These are phyloP conservation scores for Ophion slaviceki DNA, from an alignment of 2,888 invertebrate genomes.

Conservation along the genomic window DNA sequence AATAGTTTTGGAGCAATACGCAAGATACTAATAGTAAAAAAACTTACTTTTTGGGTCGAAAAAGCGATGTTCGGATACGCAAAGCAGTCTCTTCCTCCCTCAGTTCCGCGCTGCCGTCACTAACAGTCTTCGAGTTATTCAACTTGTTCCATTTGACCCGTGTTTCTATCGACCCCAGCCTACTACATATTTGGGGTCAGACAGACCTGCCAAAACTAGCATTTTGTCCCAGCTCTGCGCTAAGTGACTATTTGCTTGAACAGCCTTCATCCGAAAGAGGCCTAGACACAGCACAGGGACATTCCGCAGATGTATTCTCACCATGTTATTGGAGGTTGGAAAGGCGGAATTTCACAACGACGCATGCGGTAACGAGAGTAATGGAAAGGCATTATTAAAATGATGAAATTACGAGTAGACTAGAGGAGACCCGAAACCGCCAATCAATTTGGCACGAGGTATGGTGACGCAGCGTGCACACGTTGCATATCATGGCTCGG, in stretches of 20 bases:
- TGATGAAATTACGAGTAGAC: constrained; percentile 41
- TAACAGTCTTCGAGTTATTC: no score
- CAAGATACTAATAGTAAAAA: no score
- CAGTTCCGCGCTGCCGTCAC: no score
- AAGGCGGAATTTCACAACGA: constrained; percentile 53
- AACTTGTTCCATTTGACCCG: no score
- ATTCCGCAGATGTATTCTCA: not conserved
- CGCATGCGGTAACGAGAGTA: constrained; percentile 38
- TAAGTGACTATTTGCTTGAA: not conserved
- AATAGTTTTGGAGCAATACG: no score
- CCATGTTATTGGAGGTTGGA: constrained; percentile 10
- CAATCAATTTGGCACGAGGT: constrained; percentile 56
- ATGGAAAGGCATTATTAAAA: constrained; percentile 62
- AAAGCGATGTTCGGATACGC: no score
- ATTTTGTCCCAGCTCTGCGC: constrained; percentile 4
- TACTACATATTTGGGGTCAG: no score
- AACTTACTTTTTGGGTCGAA: no score
- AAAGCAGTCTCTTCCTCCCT: no score
- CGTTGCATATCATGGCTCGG: constrained; percentile 37
- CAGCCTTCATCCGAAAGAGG: not conserved
- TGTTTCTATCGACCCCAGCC: no score
- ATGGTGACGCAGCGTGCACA: constrained; percentile 19
- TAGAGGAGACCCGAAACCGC: constrained; percentile 12
- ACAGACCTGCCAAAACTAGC: constrained; percentile 22
- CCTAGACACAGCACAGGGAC: not conserved